phyloP scores from a whole-genome alignment of 2,113 vertebrate genomes.

The Pogona vitticeps region DNA sequence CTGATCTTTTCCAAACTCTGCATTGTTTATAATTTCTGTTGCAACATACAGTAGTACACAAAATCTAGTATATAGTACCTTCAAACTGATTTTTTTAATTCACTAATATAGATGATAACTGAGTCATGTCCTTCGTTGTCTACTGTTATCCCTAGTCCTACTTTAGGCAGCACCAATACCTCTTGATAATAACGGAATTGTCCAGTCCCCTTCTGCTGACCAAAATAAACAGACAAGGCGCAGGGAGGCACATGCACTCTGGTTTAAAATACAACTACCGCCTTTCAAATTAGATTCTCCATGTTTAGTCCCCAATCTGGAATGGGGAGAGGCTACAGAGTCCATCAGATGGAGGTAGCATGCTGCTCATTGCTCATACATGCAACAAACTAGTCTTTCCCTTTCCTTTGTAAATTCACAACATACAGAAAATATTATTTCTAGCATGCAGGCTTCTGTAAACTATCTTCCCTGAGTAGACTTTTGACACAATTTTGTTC shows the following conservation, averaged over 20 bases:
- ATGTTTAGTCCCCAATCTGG: no score
- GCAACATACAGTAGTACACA: not conserved
- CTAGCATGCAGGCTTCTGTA: not conserved
- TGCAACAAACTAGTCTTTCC: not conserved
- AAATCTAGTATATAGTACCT: not conserved
- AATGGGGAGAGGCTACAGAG: not conserved
- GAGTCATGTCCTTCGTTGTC: not conserved
- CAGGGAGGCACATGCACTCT: no score
- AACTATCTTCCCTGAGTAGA: not conserved
- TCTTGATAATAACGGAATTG: no score
- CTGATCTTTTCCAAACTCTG: not conserved
- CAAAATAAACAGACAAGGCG: no score
- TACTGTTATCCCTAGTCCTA: no score
- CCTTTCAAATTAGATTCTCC: no score
- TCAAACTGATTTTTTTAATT: not conserved
- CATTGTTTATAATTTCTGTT: not conserved
- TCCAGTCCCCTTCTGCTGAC: no score
- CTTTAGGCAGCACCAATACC: no score
- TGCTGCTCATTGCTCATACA: not conserved
- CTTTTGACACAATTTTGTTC: not conserved
- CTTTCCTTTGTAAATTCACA: not conserved
- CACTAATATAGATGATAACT: not conserved
- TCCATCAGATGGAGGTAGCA: not conserved
- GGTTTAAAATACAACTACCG: no score
- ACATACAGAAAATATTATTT: not conserved